Evolutionary conservation across 1,140 invertebrate genomes (phyloP).

Genomic region (Drusus annulatus): DNA sequence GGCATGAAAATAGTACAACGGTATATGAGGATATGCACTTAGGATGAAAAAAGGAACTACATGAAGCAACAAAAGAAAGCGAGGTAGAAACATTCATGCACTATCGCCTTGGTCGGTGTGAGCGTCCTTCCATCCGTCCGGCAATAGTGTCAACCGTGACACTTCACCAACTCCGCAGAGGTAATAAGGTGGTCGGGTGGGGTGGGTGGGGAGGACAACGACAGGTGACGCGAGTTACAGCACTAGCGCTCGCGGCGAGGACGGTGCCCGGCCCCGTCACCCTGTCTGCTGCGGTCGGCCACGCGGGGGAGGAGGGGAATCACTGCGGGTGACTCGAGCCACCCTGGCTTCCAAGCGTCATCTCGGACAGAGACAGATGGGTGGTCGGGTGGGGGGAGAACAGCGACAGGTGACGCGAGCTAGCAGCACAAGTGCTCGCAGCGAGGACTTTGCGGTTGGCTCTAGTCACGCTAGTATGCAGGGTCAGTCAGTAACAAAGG

Average conservation of each 20-base stretch:
- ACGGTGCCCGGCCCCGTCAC: too few species aligned
- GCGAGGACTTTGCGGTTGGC: not conserved
- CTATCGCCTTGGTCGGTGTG: conserved; percentile 54
- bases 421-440: conserved; percentile 50
- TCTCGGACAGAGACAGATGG: not conserved
- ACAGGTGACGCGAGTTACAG: too few species aligned
- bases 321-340: too few species aligned
- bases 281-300: too few species aligned
- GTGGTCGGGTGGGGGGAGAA: not conserved
- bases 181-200: not conserved
- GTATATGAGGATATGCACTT: not conserved
- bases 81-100: conserved; percentile 52
- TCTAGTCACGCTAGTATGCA: conserved; percentile 3
- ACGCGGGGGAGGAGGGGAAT: too few species aligned
- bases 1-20: too few species aligned
- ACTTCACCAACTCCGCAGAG: not conserved
- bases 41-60: conserved; percentile 34
- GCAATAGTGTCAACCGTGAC: not conserved
- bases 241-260: too few species aligned
- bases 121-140: not conserved
- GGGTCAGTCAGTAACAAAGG: conserved; percentile 20
- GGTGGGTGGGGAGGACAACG: not conserved
- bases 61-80: conserved; percentile 44
- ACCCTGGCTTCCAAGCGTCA: too few species aligned
- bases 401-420: conserved; percentile 61